Evolutionary conservation across 2,797 vertebrate species (phyloP).

Genomic region (Lagodon rhomboides): DNA sequence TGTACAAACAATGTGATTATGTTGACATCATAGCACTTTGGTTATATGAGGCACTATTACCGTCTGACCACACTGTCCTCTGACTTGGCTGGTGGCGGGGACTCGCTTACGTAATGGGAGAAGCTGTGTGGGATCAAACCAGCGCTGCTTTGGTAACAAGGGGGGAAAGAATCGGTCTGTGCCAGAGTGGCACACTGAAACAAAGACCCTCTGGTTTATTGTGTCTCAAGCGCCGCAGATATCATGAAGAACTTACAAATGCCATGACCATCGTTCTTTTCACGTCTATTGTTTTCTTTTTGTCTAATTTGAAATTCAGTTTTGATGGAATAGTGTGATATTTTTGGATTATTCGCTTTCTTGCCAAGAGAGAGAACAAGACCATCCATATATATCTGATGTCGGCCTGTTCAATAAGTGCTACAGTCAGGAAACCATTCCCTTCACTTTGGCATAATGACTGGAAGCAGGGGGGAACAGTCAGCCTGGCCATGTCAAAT

Average conservation of each 20-base stretch:
- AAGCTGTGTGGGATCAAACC: slow-evolving; percentile 67
- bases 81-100: slow-evolving; percentile 63
- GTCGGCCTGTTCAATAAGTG: neutral
- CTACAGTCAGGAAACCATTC: neutral
- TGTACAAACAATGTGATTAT: slow-evolving; percentile 82
- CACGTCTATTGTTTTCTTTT: neutral
- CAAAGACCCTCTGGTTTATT: slow-evolving; percentile 30
- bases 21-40: slow-evolving; percentile 84
- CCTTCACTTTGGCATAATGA: neutral
- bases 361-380: neutral
- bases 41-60: slow-evolving; percentile 74
- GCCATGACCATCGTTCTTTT: no score
- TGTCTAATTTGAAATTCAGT: neutral
- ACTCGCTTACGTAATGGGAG: slow-evolving; percentile 80
- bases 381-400: neutral
- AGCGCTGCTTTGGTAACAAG: slow-evolving; percentile 60
- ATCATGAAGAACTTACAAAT: neutral
- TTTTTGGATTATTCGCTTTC: neutral
- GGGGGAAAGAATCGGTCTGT: slow-evolving; percentile 45
- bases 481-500: neutral
- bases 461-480: neutral
- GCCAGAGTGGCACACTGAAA: slow-evolving; percentile 59
- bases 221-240: neutral
- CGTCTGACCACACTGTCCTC: slow-evolving; percentile 74
- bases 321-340: neutral